Conservation (phyloP, 2,888 invertebrate species). For the Apoda limacodes region DNA sequence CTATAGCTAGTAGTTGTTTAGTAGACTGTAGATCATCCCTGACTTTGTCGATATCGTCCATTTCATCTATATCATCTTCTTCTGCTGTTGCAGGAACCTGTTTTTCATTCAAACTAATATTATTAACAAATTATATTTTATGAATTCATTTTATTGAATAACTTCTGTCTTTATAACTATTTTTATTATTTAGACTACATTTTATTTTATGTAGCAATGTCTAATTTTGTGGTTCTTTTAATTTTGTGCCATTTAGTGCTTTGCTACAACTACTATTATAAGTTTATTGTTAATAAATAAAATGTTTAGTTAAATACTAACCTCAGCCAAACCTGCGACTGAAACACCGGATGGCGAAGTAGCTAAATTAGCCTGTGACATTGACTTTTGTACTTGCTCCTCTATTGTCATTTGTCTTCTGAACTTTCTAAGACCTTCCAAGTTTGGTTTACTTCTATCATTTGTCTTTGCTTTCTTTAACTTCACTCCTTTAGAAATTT, state of each 20-base stretch:
- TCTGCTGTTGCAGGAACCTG: constrained; percentile 56
- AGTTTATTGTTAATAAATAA: too few relatives aligned
- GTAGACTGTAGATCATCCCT: constrained; percentile 92
- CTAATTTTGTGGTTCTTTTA: too few relatives aligned
- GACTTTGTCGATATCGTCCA: constrained; percentile 92
- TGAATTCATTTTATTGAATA: too few relatives aligned
- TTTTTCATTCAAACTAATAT: too few relatives aligned
- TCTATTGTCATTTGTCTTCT: constrained; percentile 91
- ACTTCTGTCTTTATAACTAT: too few relatives aligned
- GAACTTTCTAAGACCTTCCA: constrained; percentile 88
- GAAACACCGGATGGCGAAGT: constrained; percentile 57
- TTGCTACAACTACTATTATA: too few relatives aligned
- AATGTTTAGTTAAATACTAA: too few relatives aligned
- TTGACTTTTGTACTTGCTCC: constrained; percentile 87
- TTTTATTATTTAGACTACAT: constrained; percentile 1
- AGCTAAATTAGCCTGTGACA: constrained; percentile 74
- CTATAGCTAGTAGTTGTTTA: constrained; percentile 89
- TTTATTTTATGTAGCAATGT: too few relatives aligned
- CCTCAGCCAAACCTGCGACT: constrained; percentile 44
- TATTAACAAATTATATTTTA: too few relatives aligned
- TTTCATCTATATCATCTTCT: constrained; percentile 82
- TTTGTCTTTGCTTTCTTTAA: constrained; percentile 83
- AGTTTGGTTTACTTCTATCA: constrained; percentile 86
- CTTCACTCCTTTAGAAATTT: constrained; percentile 82
- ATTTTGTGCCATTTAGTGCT: too few relatives aligned